Evolutionary conservation across 2,113 vertebrate genomes (phyloP).

Genomic region (Chloropsis cyanopogon): DNA sequence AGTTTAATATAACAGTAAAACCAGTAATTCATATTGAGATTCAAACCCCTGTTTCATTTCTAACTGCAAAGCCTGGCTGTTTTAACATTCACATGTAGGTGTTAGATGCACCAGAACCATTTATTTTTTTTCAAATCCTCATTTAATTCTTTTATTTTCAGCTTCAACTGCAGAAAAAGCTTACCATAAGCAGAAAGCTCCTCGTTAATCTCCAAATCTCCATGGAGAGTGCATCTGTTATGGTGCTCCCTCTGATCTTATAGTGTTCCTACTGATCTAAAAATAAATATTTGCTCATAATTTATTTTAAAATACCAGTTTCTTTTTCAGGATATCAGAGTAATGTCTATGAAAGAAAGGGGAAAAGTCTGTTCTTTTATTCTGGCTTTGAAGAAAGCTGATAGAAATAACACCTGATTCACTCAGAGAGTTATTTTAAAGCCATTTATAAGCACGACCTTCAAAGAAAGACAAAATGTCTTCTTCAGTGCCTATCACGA

Average conservation of each 20-base stretch:
- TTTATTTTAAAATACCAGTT: background rate
- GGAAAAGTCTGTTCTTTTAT: background rate
- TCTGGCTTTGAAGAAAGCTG: background rate
- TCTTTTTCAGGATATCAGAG: conserved; percentile 21
- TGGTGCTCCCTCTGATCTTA: conserved; percentile 7
- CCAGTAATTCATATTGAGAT: background rate
- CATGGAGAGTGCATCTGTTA: conserved; percentile 4
- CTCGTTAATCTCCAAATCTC: conserved; percentile 22
- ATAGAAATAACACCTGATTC: background rate
- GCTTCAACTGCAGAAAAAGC: background rate
- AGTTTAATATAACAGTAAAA: background rate
- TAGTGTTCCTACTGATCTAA: background rate
- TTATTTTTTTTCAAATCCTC: background rate
- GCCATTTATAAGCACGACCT: background rate
- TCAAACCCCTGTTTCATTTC: background rate
- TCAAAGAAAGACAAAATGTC: background rate
- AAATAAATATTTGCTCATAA: background rate
- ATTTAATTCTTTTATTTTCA: conserved; percentile 14
- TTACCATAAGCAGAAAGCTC: conserved; percentile 12
- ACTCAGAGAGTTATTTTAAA: background rate
- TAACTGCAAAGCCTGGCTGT: background rate
- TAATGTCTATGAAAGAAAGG: background rate
- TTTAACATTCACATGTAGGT: background rate
- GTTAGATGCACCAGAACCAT: background rate
- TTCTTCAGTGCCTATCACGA: background rate